Conservation (phyloP, 2,888 invertebrate species). For the Epsilonema sp. region DNA sequence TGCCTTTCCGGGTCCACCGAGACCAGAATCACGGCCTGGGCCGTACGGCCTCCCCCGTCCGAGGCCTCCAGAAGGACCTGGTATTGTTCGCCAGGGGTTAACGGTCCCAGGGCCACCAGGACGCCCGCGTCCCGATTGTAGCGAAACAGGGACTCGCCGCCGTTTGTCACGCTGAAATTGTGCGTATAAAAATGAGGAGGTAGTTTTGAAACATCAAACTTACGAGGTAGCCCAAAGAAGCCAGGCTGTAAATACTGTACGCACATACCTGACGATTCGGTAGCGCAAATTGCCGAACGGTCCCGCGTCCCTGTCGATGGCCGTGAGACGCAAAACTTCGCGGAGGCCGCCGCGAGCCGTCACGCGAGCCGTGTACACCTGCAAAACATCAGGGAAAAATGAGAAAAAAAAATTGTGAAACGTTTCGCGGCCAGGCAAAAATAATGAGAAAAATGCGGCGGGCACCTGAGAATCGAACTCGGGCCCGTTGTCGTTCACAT, state of each 20-base stretch:
- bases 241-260: no score
- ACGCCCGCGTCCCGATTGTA: conserved; percentile 19
- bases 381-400: no score
- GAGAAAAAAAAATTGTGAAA: no score
- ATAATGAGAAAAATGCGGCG: no score
- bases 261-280: conserved; percentile 2
- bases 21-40: conserved; percentile 7
- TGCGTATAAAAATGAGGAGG: conserved; percentile 1
- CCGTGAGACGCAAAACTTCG: conserved; percentile 14
- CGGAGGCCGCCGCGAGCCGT: conserved; percentile 15
- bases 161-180: conserved; percentile 24
- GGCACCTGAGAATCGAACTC: conserved; percentile 17
- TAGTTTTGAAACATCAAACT: background rate
- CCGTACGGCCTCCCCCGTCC: conserved; percentile 16
- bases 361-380: conserved; percentile 22
- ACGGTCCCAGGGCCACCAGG: conserved; percentile 17
- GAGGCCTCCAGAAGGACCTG: conserved; percentile 17
- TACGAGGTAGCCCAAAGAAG: no score
- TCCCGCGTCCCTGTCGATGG: conserved; percentile 20
- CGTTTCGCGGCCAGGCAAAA: no score
- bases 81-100: conserved; percentile 19
- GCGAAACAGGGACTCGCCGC: conserved; percentile 17
- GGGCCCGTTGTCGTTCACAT: conserved; percentile 23
- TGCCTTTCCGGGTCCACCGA: background rate
- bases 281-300: conserved; percentile 4